A percentile compares a stretch with the other conserved stretches of the same genome.
These are phyloP conservation scores for Lucinisca nassula DNA, from an alignment of 2,888 invertebrate species.

Conservation along the genomic window DNA sequence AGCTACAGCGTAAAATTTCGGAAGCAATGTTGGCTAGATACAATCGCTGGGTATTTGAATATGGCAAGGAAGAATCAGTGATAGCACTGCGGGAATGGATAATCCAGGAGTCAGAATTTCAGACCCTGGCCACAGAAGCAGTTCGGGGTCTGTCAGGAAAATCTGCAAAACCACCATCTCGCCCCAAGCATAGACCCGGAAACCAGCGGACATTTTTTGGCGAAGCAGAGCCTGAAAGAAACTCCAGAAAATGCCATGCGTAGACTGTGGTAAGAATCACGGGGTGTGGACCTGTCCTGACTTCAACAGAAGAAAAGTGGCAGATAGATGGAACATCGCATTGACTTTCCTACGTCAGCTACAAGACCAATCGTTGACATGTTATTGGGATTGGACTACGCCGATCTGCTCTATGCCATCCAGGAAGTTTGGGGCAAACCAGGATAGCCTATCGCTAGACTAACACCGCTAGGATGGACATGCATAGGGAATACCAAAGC, in stretches of 20 bases:
- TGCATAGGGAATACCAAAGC: no score
- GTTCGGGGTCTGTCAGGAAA: slow-evolving; percentile 2
- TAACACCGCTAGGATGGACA: no score
- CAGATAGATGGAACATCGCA: slow-evolving; percentile 10
- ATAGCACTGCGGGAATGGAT: slow-evolving; percentile 30
- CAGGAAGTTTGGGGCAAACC: no score
- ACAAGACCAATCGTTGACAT: no score
- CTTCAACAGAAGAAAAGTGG: slow-evolving; percentile 13
- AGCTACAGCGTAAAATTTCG: slow-evolving; percentile 49
- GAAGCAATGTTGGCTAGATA: slow-evolving; percentile 45
- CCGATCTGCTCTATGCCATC: no score
- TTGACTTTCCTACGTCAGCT: not conserved
- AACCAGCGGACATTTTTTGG: slow-evolving; percentile 1
- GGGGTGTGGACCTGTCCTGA: slow-evolving; percentile 19
- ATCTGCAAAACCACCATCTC: not conserved
- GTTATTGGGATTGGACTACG: no score
- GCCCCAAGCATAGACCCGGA: not conserved
- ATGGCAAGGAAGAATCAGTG: slow-evolving; percentile 39
- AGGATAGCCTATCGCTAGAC: no score
- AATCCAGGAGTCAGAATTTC: slow-evolving; percentile 40
- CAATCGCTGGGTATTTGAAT: slow-evolving; percentile 54
- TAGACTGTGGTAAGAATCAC: not conserved
- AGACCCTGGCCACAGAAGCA: slow-evolving; percentile 31
- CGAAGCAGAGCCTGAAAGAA: not conserved
- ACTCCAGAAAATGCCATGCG: not conserved